Evolutionary conservation across 2,113 vertebrate species (phyloP).

Genomic region (Calidris pugnax): DNA sequence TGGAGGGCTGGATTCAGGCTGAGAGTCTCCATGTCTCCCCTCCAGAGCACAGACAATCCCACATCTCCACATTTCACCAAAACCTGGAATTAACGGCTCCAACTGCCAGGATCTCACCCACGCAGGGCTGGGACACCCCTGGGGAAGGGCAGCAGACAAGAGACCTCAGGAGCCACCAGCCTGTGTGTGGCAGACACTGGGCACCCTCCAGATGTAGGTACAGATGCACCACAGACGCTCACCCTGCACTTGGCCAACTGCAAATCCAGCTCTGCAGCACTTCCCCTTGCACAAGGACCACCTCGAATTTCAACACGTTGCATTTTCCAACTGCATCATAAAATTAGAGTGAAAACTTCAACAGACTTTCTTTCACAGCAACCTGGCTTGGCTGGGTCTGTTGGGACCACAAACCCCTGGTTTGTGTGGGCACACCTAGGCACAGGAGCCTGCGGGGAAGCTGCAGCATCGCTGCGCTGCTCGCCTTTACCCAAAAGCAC

Average conservation of each 20-base stretch:
- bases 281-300: neutral
- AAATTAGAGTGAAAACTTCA: no score
- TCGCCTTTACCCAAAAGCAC: neutral
- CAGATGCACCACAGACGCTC: neutral
- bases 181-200: fast-evolving
- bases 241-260: neutral
- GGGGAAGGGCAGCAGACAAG: neutral
- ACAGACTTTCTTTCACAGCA: neutral
- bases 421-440: fast-evolving
- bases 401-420: neutral
- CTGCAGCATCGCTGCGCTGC: fast-evolving
- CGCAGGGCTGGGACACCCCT: neutral
- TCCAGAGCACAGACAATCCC: no score
- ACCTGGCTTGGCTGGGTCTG: no score
- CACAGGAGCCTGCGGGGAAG: neutral
- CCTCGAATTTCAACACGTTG: neutral
- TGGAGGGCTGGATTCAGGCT: fast-evolving
- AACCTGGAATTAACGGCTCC: neutral
- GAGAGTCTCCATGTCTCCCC: fast-evolving
- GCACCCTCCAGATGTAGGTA: neutral
- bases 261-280: neutral
- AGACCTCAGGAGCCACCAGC: neutral
- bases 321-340: neutral
- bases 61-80: neutral
- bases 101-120: fast-evolving